Percentiles rank a stretch among this genome's conserved stretches.
phyloP scores from a whole-genome alignment of 2,888 invertebrate genomes.

The Zhuqinia jingwanae region DNA sequence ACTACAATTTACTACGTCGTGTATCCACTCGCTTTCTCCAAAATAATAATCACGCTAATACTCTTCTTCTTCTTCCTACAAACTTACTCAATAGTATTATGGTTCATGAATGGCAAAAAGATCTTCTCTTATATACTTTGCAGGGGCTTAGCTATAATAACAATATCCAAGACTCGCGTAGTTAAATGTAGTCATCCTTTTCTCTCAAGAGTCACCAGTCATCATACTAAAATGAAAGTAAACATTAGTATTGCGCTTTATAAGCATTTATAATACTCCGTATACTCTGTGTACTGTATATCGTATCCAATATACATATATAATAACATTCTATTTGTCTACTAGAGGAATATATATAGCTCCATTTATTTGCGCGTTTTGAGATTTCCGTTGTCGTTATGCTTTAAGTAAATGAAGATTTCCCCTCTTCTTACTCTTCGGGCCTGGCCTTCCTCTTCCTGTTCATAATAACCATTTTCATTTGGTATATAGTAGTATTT shows the following conservation, averaged over 20 bases:
- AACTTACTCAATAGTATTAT: not conserved
- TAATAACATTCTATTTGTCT: not conserved
- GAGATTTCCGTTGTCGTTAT: constrained; percentile 57
- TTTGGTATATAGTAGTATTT: constrained; percentile 13
- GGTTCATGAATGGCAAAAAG: not conserved
- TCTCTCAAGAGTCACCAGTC: not conserved
- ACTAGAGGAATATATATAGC: not conserved
- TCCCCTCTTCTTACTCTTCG: constrained; percentile 55
- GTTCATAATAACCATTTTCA: constrained; percentile 49
- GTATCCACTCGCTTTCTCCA: not conserved
- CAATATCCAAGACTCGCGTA: too few species aligned
- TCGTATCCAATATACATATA: not conserved
- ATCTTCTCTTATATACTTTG: not conserved
- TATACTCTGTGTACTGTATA: too few species aligned
- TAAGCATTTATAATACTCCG: too few species aligned
- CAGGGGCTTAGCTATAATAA: too few species aligned
- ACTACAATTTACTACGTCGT: not conserved
- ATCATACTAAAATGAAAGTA: not conserved
- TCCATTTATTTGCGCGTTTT: constrained; percentile 27
- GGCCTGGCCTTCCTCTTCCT: constrained; percentile 7
- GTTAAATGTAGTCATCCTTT: too few species aligned
- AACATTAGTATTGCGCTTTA: too few species aligned
- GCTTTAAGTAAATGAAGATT: constrained; percentile 62
- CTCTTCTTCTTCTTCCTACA: not conserved
- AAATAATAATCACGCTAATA: not conserved